These are phyloP conservation scores for Nasonia oneida DNA, from an alignment of 2,888 invertebrate species.

Conservation along the genomic window DNA sequence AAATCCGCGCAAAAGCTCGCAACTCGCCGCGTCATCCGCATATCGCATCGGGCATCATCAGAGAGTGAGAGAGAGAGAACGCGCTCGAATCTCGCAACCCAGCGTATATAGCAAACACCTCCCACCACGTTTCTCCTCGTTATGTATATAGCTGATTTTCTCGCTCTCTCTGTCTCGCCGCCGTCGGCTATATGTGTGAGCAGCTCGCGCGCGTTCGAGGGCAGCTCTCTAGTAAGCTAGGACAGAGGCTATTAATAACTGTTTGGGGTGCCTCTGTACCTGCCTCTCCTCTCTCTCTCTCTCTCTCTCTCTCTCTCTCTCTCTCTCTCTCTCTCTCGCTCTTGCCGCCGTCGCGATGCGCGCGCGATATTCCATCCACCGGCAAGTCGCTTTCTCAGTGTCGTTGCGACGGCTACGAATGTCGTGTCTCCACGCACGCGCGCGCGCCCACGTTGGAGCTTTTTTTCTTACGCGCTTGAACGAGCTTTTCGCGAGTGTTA, in stretches of 20 bases:
- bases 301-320: constrained; percentile 69
- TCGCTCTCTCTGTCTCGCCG: not conserved
- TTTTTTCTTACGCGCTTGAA: not conserved
- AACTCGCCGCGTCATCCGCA: not conserved
- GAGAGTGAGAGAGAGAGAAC: not conserved
- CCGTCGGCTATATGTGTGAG: constrained; percentile 26
- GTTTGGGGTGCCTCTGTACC: constrained; percentile 77
- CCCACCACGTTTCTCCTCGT: not conserved
- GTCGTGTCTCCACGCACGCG: constrained; percentile 37
- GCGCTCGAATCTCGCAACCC: not conserved
- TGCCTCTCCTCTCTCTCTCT: constrained; percentile 68
- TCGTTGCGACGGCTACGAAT: constrained; percentile 75
- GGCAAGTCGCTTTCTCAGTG: constrained; percentile 74
- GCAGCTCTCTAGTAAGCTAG: constrained; percentile 74
- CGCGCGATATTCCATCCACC: constrained; percentile 52
- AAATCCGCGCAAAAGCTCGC: not conserved
- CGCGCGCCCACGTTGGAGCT: not conserved
- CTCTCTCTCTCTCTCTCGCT: constrained; percentile 67
- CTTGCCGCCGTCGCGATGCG: constrained; percentile 72
- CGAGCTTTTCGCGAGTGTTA: not conserved
- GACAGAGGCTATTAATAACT: constrained; percentile 78
- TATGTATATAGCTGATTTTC: not conserved
- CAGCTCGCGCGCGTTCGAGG: constrained; percentile 27
- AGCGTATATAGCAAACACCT: not conserved
- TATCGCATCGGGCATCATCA: not conserved